Evolutionary conservation across 1,140 invertebrate genomes (phyloP), one percentile per base, ranked within the genome.

Genomic region (Euwallacea fornicatus): DNA sequence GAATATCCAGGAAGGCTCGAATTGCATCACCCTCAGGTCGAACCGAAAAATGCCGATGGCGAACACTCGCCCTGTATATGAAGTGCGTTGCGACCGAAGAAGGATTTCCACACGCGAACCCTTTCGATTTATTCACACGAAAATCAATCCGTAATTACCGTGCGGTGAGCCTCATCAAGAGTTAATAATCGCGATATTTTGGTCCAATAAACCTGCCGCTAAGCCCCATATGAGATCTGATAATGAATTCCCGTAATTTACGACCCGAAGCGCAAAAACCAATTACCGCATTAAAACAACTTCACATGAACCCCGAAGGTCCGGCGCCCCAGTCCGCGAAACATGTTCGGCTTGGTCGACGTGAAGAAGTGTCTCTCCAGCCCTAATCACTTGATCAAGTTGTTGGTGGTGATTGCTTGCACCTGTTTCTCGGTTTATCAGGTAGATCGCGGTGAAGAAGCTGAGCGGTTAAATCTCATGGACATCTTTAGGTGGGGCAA

Each of bases 401-500:
- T 84, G 0, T 47, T 83, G 6, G 79, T 85, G 0, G 72, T 84
- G 0, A 8, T 83, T 6, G 74, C 77, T 0, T 86, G 84, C 66
- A 73, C 81, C 6, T 78, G 71, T 0, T 73, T 85, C 8, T 76
- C 79, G n/a, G 58, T 77, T 46, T 80, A 77, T 71, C 80, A 82
- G 77, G 63, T 42, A 66, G 55, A 41, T 54, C 16, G 2, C 4
- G 8, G 10, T 2, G 21, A 33, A 4, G 21, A 33, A 4, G 10
- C 6, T 58, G 16, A 10, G 10, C 7, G 1, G 16, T 4, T 10
- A 58, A 58, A 11, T 58, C 9, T 58, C 10, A 16, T 58, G 9
- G 11, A 58, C 2, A n/a, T n/a, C 7, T 72, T 10, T 73, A 88
- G 86, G 81, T 88, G 47, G 79, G 80, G 55, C 80, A 83, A 68